Evolutionary conservation across 2,888 invertebrate species (phyloP).

Genomic region (Perizoma affinitatum): DNA sequence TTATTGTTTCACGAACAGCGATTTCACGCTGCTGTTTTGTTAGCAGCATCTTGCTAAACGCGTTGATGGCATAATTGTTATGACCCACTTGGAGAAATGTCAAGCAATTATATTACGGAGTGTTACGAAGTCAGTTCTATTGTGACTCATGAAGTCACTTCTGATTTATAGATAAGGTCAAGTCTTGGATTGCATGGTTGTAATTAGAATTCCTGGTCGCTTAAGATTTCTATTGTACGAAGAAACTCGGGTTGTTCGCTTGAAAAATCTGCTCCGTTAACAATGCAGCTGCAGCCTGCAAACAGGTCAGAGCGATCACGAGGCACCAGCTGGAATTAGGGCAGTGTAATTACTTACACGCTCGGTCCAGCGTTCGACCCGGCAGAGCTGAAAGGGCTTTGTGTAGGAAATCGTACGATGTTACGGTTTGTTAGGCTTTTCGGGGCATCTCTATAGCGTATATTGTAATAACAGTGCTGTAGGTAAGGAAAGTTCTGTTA

Average conservation of each 20-base stretch:
- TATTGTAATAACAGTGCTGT: too few relatives aligned
- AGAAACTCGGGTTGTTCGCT: constrained; percentile 27
- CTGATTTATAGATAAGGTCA: constrained; percentile 28
- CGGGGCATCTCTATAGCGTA: constrained; percentile 36
- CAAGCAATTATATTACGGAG: constrained; percentile 40
- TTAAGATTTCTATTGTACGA: constrained; percentile 5
- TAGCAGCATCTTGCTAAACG: constrained; percentile 42
- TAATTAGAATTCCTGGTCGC: constrained; percentile 2
- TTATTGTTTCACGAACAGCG: constrained; percentile 51
- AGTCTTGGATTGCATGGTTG: constrained; percentile 5
- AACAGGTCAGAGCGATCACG: constrained; percentile 59
- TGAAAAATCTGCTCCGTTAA: constrained; percentile 39
- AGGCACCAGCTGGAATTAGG: constrained; percentile 62
- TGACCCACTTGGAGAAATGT: constrained; percentile 50
- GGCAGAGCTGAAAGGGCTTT: constrained; percentile 67
- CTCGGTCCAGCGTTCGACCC: constrained; percentile 54
- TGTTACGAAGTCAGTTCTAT: constrained; percentile 39
- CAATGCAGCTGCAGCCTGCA: constrained; percentile 47
- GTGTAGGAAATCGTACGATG: constrained; percentile 59
- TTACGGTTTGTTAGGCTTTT: constrained; percentile 66
- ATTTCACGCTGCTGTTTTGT: constrained; percentile 45
- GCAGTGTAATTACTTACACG: constrained; percentile 73
- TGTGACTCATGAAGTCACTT: constrained; percentile 25
- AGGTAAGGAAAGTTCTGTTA: not conserved
- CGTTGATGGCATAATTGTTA: constrained; percentile 53